Percentiles rank a stretch among this genome's conserved stretches.
phyloP scores from a whole-genome alignment of 2,113 vertebrate species.

The Trachemys scripta region DNA sequence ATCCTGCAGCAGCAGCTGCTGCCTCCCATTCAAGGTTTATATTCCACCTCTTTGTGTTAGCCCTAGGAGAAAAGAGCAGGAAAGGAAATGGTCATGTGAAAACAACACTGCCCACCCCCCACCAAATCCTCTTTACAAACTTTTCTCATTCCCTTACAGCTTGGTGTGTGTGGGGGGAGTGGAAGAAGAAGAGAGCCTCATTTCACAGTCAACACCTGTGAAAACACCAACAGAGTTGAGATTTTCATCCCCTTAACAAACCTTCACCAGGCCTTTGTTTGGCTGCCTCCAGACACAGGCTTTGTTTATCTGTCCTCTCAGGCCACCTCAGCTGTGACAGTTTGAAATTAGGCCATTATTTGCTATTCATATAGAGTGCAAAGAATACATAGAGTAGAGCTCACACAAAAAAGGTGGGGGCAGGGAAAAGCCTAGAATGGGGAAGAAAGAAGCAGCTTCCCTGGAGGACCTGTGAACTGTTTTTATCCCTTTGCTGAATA shows the following conservation, averaged over 20 bases:
- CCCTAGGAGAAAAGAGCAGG: background rate
- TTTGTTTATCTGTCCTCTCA: slow-evolving; percentile 52
- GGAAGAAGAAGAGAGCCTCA: background rate
- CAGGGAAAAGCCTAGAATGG: background rate
- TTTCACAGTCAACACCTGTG: slow-evolving; percentile 4
- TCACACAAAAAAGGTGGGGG: background rate
- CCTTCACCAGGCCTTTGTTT: slow-evolving; percentile 48
- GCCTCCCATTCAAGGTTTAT: background rate
- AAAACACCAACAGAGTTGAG: slow-evolving; percentile 21
- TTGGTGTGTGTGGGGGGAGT: background rate
- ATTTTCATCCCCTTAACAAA: slow-evolving; percentile 46
- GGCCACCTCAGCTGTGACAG: background rate
- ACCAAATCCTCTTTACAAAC: background rate
- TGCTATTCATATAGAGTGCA: slow-evolving; percentile 44
- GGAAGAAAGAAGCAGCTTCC: background rate
- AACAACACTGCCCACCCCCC: background rate
- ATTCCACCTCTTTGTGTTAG: background rate
- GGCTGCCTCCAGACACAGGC: background rate
- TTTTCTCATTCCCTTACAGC: background rate
- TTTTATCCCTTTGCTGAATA: slow-evolving; percentile 28
- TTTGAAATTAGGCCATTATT: slow-evolving; percentile 62
- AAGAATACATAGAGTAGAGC: slow-evolving; percentile 23
- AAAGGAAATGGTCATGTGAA: slow-evolving; percentile 8
- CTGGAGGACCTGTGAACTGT: background rate
- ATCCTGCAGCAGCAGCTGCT: background rate